Conservation (phyloP, 2,113 vertebrate genomes). For the Aphelocoma coerulescens region DNA sequence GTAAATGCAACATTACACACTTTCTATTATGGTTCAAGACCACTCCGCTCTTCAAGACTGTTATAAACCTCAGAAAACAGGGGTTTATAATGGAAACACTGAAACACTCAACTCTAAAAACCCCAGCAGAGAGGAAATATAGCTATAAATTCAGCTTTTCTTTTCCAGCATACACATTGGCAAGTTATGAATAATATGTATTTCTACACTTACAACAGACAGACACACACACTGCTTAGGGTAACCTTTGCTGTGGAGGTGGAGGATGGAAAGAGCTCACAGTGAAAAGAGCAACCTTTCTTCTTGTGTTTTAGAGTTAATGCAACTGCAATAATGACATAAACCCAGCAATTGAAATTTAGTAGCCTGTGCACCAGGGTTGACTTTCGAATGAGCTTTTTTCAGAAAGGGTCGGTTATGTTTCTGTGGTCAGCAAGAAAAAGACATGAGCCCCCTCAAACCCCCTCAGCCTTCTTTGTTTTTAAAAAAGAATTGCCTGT, state of each 20-base stretch:
- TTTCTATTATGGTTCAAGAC: conserved; percentile 51
- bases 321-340: not conserved
- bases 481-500: not conserved
- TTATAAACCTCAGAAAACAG: conserved; percentile 51
- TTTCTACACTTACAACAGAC: conserved; percentile 17
- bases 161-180: conserved; percentile 24
- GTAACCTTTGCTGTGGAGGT: conserved; percentile 16
- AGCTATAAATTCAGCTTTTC: conserved; percentile 43
- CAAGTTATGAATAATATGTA: conserved; percentile 30
- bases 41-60: not conserved
- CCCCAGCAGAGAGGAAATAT: not conserved
- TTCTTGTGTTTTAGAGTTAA: conserved; percentile 2
- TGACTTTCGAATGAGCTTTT: not conserved
- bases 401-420: not conserved
- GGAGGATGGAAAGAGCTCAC: not conserved
- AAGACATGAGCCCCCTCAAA: not conserved
- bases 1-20: conserved; percentile 2
- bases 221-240: not conserved
- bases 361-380: not conserved
- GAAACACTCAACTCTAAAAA: conserved; percentile 33
- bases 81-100: conserved; percentile 26
- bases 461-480: not conserved
- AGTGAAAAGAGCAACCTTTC: conserved; percentile 9
- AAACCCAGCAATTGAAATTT: not conserved
- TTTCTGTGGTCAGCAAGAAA: not conserved